A percentile compares a stretch with the other conserved stretches of the same genome.
These are phyloP conservation scores for Reinhardtius hippoglossoides DNA, from an alignment of 2,113 vertebrate species.

Conservation along the genomic window DNA sequence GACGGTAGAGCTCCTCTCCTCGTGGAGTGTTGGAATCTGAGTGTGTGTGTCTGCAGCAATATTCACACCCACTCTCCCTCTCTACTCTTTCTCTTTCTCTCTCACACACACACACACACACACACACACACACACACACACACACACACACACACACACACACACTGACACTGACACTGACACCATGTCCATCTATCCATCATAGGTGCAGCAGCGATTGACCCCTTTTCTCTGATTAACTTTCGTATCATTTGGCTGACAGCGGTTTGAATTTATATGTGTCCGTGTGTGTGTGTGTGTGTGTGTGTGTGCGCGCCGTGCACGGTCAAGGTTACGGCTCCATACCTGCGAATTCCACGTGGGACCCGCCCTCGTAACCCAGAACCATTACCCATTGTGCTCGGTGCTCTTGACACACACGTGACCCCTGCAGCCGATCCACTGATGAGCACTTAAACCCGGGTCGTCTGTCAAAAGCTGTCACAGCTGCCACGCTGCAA, in stretches of 20 bases:
- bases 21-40: slow-evolving; percentile 24
- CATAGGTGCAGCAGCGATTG: slow-evolving; percentile 44
- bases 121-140: slow-evolving; percentile 6
- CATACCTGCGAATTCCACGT: slow-evolving; percentile 55
- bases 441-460: slow-evolving; percentile 63
- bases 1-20: slow-evolving; percentile 4
- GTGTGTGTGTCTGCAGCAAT: slow-evolving; percentile 35
- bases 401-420: slow-evolving; percentile 47
- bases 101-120: slow-evolving; percentile 6
- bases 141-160: slow-evolving; percentile 7
- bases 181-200: slow-evolving; percentile 42
- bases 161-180: slow-evolving; percentile 15
- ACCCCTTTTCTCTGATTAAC: slow-evolving; percentile 74
- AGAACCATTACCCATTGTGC: slow-evolving; percentile 51
- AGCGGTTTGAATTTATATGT: slow-evolving; percentile 49
- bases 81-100: not conserved
- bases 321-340: slow-evolving; percentile 58
- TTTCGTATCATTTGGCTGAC: slow-evolving; percentile 66
- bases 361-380: slow-evolving; percentile 63
- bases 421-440: slow-evolving; percentile 57
- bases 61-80: slow-evolving; percentile 20
- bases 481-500: slow-evolving; percentile 53
- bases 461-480: slow-evolving; percentile 61
- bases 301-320: not conserved
- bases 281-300: slow-evolving; percentile 8